Conservation (phyloP, 2,113 vertebrate species). For the Meriones unguiculatus region DNA sequence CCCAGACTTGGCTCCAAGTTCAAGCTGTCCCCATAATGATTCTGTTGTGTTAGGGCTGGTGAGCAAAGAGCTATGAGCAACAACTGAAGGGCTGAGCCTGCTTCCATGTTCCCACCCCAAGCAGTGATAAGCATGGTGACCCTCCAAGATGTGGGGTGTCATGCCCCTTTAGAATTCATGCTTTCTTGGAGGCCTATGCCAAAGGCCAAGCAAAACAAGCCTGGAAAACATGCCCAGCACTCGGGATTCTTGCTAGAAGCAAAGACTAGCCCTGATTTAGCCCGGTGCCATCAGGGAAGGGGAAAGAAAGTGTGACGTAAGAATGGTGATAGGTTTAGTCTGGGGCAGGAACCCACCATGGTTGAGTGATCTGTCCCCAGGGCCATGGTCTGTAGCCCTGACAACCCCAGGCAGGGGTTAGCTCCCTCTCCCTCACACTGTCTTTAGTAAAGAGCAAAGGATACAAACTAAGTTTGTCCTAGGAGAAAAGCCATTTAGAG, state of each 20-base stretch:
- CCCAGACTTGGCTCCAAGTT: neutral
- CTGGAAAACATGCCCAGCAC: neutral
- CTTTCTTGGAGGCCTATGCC: neutral
- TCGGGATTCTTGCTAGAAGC: neutral
- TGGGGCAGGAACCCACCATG: neutral
- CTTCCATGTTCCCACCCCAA: neutral
- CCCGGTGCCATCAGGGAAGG: neutral
- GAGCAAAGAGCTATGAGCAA: neutral
- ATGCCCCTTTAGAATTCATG: neutral
- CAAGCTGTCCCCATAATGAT: neutral
- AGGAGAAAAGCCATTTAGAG: neutral
- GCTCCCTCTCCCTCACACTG: neutral
- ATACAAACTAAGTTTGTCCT: neutral
- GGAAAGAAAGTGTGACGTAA: neutral
- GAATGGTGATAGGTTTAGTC: neutral
- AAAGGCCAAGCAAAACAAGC: neutral
- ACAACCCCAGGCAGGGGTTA: neutral
- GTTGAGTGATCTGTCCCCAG: neutral
- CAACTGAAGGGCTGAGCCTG: neutral
- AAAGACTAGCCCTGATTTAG: neutral
- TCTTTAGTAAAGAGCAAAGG: constrained; percentile 26
- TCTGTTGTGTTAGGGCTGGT: neutral
- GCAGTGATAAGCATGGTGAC: neutral
- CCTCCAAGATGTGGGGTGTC: neutral
- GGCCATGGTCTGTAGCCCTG: neutral